Percentiles rank a stretch among this genome's conserved stretches.
Conservation (phyloP, 2,113 vertebrate genomes). For the Actenoides hombroni region DNA sequence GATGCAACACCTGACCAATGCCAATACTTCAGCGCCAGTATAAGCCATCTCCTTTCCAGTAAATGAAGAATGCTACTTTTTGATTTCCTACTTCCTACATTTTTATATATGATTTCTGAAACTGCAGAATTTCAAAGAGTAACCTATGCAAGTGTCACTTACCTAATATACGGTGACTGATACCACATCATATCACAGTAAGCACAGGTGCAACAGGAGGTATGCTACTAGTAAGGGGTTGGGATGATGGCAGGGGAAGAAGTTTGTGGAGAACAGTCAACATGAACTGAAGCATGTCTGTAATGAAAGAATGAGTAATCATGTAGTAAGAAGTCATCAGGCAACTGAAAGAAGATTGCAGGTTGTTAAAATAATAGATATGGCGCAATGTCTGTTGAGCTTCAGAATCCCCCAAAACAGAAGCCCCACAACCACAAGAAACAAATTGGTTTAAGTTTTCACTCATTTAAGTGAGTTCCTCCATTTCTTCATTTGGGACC, state of each 20-base stretch:
- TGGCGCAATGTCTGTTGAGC: too few species aligned
- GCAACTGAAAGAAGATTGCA: neutral
- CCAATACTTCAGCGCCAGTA: neutral
- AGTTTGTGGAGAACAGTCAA: neutral
- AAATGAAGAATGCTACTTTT: neutral
- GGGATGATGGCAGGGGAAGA: neutral
- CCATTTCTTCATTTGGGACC: neutral
- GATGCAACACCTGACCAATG: neutral
- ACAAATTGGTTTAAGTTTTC: neutral
- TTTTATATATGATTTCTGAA: neutral
- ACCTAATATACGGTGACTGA: neutral
- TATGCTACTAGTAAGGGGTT: fast-evolving
- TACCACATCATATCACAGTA: neutral
- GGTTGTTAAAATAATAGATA: neutral
- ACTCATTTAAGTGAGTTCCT: neutral
- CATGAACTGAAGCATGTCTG: neutral
- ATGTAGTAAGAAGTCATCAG: neutral
- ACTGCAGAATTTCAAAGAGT: neutral
- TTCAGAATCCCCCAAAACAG: neutral
- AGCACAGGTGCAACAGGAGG: fast-evolving
- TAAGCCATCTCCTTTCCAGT: neutral
- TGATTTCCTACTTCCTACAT: neutral
- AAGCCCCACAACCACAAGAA: fast-evolving
- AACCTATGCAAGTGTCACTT: fast-evolving
- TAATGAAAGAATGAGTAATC: neutral